Percentiles rank a stretch among this genome's conserved stretches.
phyloP scores from a whole-genome alignment of 1,140 invertebrate genomes.

The Drosophila serrata region DNA sequence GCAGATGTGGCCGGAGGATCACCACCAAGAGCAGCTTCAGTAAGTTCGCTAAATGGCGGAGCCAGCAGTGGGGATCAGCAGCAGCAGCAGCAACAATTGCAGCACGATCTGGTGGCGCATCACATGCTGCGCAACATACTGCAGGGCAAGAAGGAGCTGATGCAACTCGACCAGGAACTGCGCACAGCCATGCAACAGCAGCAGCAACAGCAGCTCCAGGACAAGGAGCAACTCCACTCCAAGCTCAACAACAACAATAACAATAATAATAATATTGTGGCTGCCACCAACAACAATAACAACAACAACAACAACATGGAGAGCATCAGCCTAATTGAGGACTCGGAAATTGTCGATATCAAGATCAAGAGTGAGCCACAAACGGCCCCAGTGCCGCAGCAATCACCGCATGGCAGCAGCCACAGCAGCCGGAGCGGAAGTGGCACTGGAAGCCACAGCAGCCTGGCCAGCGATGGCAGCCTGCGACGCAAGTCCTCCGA shows the following conservation, averaged over 20 bases:
- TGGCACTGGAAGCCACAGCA: slow-evolving; percentile 50
- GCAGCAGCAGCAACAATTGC: slow-evolving; percentile 70
- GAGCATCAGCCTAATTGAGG: slow-evolving; percentile 77
- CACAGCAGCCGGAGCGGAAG: slow-evolving; percentile 57
- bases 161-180: slow-evolving; percentile 88
- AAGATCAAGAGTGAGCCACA: slow-evolving; percentile 81
- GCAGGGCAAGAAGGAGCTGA: slow-evolving; percentile 92
- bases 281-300: slow-evolving; percentile 83
- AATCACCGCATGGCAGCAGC: slow-evolving; percentile 67
- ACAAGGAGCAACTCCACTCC: slow-evolving; percentile 86
- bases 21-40: slow-evolving; percentile 70
- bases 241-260: slow-evolving; percentile 85
- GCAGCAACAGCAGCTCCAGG: slow-evolving; percentile 87
- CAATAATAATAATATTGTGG: slow-evolving; percentile 83
- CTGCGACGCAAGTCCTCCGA: slow-evolving; percentile 77
- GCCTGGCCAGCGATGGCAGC: slow-evolving; percentile 63
- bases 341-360: slow-evolving; percentile 73
- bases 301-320: slow-evolving; percentile 85
- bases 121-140: slow-evolving; percentile 94
- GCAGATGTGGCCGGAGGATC: slow-evolving; percentile 59
- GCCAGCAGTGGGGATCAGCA: slow-evolving; percentile 68
- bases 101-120: slow-evolving; percentile 90
- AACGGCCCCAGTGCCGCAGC: slow-evolving; percentile 41
- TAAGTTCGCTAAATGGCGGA: slow-evolving; percentile 72
- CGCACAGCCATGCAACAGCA: slow-evolving; percentile 86